Conservation (phyloP, 1,140 invertebrate species). For the Branchinecta lindahli region DNA sequence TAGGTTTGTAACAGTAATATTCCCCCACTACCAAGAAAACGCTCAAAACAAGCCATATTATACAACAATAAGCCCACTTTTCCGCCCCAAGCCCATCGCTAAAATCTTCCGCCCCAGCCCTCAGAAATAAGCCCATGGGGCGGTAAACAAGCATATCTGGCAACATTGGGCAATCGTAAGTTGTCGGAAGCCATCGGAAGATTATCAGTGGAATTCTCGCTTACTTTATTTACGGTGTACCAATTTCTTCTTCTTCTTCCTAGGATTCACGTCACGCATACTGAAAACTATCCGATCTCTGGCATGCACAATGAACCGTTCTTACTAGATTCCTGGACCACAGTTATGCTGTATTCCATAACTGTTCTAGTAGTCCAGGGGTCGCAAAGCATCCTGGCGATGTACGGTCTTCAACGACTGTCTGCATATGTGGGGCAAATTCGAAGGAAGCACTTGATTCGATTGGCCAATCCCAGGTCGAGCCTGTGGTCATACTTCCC, state of each 20-base stretch:
- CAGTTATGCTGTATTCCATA: not conserved
- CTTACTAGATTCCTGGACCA: not conserved
- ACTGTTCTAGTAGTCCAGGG: not conserved
- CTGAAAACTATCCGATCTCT: not conserved
- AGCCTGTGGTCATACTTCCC: not conserved
- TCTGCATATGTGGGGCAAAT: constrained; percentile 2
- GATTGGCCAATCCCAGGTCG: not conserved
- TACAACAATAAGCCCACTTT: too few relatives aligned
- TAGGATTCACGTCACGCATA: not conserved
- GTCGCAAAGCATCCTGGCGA: not conserved
- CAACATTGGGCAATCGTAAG: too few relatives aligned
- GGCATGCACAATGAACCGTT: not conserved
- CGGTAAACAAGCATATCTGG: too few relatives aligned
- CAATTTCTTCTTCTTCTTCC: not conserved
- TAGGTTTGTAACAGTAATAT: too few relatives aligned
- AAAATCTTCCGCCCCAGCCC: too few relatives aligned
- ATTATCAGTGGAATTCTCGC: too few relatives aligned
- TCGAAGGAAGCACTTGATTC: not conserved
- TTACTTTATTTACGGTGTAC: too few relatives aligned
- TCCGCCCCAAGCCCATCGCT: too few relatives aligned
- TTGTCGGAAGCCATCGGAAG: too few relatives aligned
- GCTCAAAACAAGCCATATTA: too few relatives aligned
- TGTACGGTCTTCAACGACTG: not conserved
- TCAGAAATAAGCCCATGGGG: too few relatives aligned
- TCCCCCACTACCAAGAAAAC: too few relatives aligned